Evolutionary conservation across 2,797 vertebrate species (phyloP), one percentile per base, ranked within the genome.

Genomic region (Zonotrichia albicollis): DNA sequence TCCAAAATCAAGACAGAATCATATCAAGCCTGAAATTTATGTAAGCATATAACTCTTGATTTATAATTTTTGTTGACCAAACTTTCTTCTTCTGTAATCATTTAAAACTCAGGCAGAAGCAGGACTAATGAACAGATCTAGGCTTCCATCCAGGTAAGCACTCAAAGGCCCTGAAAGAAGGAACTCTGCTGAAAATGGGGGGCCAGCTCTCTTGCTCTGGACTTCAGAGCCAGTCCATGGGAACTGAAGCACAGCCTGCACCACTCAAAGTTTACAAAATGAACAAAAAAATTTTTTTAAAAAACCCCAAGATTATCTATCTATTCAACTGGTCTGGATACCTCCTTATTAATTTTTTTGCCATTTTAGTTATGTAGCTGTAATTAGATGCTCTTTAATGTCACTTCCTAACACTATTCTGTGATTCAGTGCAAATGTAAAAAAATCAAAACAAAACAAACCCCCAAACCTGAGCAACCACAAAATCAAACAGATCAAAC

Each of bases 391-490:
- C 4, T 71, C 45, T 71, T 64, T 45, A 46, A 54, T 10, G 7
- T 48, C 8, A 9, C 53, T 42, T 66, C 19, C 22, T 66, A 78
- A 60, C 46, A 60, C 16, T 34, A 20, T 32, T 54, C 16, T 26
- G 16, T 58, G 58, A 32, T 71, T 71, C 21, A 16, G 29, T 36
- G 18, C 3, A 75, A 78, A 51, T 13, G 15, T 46, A 55, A 77
- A 38, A 73, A 72, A 34, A 13, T 4, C 5, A 23, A 64, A 71
- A 26, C 4, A 8, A 42, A 32, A 34, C 46, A 50, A 54, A 36
- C 0, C 5, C 4, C 23, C 29, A 46, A 38, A 6, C 16, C 20
- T 0, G 4, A 83, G 50, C 14, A 45, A 62, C 10, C 4, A 55
- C 17, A 79, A 29, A 84, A 34, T 29, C 7, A 68, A 73, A 64